Evolutionary conservation across 2,888 invertebrate genomes (phyloP).

Genomic region (Amphipyra berbera): DNA sequence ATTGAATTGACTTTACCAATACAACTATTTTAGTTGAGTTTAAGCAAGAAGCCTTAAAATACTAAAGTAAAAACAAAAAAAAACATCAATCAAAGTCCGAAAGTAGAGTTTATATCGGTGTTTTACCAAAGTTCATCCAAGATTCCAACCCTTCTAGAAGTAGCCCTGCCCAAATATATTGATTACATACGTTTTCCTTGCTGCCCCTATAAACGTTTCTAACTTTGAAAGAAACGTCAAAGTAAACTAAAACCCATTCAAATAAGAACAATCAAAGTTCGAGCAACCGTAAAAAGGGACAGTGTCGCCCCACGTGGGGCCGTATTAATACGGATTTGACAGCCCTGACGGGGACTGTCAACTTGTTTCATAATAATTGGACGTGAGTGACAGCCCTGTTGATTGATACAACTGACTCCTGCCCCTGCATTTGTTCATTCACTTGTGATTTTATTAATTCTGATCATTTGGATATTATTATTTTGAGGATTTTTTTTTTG

Average conservation of each 20-base stretch:
- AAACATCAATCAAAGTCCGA: too few relatives aligned
- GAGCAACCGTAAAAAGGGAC: slow-evolving; percentile 67
- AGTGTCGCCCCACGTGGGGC: slow-evolving; percentile 74
- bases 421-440: slow-evolving; percentile 40
- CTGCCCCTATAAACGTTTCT: too few relatives aligned
- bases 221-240: slow-evolving; percentile 48
- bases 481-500: not conserved
- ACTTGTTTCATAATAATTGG: slow-evolving; percentile 76
- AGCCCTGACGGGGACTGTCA: slow-evolving; percentile 77
- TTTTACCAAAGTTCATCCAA: too few relatives aligned
- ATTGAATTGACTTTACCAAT: too few relatives aligned
- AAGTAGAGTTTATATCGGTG: too few relatives aligned
- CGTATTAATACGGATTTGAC: slow-evolving; percentile 76
- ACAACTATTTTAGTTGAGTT: too few relatives aligned
- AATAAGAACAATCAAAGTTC: slow-evolving; percentile 65
- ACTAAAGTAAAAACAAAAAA: too few relatives aligned
- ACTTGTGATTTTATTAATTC: slow-evolving; percentile 42
- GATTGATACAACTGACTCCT: slow-evolving; percentile 63
- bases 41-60: too few relatives aligned
- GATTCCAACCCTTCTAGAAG: too few relatives aligned
- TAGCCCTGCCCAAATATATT: too few relatives aligned
- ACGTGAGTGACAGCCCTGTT: slow-evolving; percentile 69
- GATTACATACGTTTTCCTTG: too few relatives aligned
- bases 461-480: not conserved
- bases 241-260: slow-evolving; percentile 27